Evolutionary conservation across 2,797 vertebrate species (phyloP).

Genomic region (Anguilla obscura): DNA sequence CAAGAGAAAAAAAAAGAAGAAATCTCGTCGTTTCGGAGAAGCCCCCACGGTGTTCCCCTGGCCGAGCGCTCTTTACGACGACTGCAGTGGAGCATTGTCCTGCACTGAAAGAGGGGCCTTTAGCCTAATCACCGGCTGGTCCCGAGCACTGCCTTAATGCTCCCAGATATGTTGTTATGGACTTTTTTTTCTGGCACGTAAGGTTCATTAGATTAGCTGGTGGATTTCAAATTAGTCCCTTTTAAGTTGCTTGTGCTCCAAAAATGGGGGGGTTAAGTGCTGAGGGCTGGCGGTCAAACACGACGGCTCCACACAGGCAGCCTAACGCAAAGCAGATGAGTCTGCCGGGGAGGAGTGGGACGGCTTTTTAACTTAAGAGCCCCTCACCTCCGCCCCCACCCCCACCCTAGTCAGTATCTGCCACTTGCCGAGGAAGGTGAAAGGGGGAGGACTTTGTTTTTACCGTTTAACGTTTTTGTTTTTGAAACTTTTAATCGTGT

Average conservation of each 20-base stretch:
- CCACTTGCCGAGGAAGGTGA: background rate
- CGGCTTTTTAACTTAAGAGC: background rate
- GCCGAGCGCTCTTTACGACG: conserved; percentile 68
- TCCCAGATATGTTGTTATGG: conserved; percentile 58
- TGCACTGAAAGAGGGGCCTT: conserved; percentile 68
- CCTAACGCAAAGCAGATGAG: background rate
- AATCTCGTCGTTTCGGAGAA: conserved; percentile 41
- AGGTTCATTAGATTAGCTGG: conserved; percentile 40
- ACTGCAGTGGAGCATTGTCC: conserved; percentile 75
- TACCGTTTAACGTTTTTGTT: background rate
- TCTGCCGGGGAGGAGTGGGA: background rate
- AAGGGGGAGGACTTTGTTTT: background rate
- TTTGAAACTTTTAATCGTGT: background rate
- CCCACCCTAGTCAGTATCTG: background rate
- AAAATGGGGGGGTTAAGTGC: background rate
- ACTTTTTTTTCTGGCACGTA: conserved; percentile 39
- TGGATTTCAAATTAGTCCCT: conserved; percentile 29
- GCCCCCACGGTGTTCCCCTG: conserved; percentile 44
- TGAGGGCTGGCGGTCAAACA: background rate
- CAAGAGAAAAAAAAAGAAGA: conserved; percentile 46
- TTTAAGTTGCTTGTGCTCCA: conserved; percentile 30
- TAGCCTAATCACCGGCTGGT: conserved; percentile 70
- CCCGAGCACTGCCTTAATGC: conserved; percentile 69
- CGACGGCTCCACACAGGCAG: background rate
- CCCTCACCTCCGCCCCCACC: background rate